These are phyloP conservation scores for Tyria jacobaeae DNA, from an alignment of 2,888 invertebrate species.

Conservation along the genomic window DNA sequence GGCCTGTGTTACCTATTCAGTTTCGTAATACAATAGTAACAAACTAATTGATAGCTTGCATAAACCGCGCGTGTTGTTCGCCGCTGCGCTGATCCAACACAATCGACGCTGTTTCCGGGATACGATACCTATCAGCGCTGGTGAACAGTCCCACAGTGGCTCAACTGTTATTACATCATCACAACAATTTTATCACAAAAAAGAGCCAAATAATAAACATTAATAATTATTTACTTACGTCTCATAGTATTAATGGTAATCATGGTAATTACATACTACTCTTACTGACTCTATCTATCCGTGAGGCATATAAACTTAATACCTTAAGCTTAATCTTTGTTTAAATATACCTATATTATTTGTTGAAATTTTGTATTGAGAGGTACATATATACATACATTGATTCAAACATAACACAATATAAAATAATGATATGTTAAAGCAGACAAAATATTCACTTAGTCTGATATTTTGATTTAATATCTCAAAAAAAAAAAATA, in stretches of 20 bases:
- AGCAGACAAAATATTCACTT: background rate
- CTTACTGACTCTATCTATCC: too few species aligned
- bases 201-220: conserved; percentile 34
- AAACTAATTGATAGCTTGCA: conserved; percentile 82
- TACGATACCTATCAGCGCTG: conserved; percentile 57
- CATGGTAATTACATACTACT: conserved; percentile 17
- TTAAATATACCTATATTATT: background rate
- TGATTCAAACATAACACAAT: too few species aligned
- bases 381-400: too few species aligned
- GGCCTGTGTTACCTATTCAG: conserved; percentile 54
- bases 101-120: conserved; percentile 74
- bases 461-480: background rate
- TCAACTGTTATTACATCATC: conserved; percentile 46
- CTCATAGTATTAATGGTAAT: conserved; percentile 25
- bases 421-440: too few species aligned
- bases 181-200: conserved; percentile 43
- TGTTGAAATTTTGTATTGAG: background rate
- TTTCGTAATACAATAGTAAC: conserved; percentile 79
- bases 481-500: too few species aligned
- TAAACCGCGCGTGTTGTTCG: conserved; percentile 68
- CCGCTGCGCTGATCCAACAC: conserved; percentile 61
- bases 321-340: background rate
- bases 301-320: background rate
- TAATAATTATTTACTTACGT: conserved; percentile 42
- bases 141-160: conserved; percentile 40